These are phyloP conservation scores for Fringilla coelebs DNA, from an alignment of 2,797 vertebrate species.

Conservation along the genomic window DNA sequence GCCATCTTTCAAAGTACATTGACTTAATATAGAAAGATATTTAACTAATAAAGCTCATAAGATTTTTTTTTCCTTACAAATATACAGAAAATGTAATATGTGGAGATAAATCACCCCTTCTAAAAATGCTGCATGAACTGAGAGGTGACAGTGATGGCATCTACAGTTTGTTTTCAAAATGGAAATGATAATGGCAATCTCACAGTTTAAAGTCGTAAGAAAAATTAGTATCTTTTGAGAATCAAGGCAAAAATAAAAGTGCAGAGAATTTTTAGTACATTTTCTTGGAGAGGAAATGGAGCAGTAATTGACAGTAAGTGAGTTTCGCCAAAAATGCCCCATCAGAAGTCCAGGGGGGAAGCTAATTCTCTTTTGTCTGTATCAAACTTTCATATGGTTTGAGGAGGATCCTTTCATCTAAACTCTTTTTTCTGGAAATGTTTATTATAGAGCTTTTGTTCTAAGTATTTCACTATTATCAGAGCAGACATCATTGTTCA, in stretches of 20 bases:
- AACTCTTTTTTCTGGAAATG: neutral
- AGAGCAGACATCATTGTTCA: neutral
- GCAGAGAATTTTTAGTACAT: neutral
- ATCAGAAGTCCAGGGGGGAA: neutral
- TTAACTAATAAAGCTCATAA: neutral
- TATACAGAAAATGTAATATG: neutral
- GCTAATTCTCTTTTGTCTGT: neutral
- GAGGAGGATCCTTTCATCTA: neutral
- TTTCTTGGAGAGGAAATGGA: neutral
- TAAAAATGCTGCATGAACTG: neutral
- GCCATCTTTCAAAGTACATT: neutral
- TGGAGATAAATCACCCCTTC: neutral
- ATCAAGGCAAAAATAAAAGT: neutral
- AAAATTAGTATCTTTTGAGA: neutral
- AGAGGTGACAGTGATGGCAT: neutral
- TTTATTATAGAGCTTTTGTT: neutral
- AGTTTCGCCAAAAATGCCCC: neutral
- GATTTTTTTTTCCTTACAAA: neutral
- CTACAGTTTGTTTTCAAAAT: neutral
- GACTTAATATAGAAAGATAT: neutral
- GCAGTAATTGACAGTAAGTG: neutral
- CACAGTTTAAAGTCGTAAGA: neutral
- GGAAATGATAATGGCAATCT: neutral
- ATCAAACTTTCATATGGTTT: neutral
- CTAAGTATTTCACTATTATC: neutral